These are phyloP conservation scores for Hirtodrosophila cameraria DNA, from an alignment of 2,888 invertebrate genomes.

Conservation along the genomic window DNA sequence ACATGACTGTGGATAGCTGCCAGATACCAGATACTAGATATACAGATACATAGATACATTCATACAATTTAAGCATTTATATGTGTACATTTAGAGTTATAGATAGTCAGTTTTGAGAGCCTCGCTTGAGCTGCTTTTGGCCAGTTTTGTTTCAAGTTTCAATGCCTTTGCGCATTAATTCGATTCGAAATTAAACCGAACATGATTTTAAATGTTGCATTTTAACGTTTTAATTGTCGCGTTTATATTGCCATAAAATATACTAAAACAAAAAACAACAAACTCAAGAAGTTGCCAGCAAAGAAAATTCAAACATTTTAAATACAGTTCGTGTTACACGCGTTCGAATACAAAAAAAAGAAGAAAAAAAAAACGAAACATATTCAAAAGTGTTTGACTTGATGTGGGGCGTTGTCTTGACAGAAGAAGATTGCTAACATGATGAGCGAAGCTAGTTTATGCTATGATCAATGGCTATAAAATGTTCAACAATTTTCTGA, in stretches of 20 bases:
- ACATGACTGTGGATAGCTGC: slow-evolving; percentile 72
- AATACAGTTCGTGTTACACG: slow-evolving; percentile 69
- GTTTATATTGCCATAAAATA: slow-evolving; percentile 77
- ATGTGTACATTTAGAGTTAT: slow-evolving; percentile 33
- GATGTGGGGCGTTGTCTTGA: slow-evolving; percentile 35
- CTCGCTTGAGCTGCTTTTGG: slow-evolving; percentile 30
- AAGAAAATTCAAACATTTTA: slow-evolving; percentile 21
- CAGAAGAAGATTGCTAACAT: slow-evolving; percentile 14
- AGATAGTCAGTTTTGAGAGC: slow-evolving; percentile 33
- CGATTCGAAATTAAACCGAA: slow-evolving; percentile 75
- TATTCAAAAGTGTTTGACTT: slow-evolving; percentile 15
- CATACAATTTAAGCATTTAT: not conserved
- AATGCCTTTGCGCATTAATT: slow-evolving; percentile 60
- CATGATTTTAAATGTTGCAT: slow-evolving; percentile 80
- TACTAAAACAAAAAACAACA: no score
- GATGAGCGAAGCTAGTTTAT: not conserved
- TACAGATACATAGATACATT: slow-evolving; percentile 1
- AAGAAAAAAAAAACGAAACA: not conserved
- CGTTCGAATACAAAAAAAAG: slow-evolving; percentile 20
- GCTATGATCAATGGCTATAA: slow-evolving; percentile 7
- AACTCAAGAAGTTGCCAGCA: slow-evolving; percentile 48
- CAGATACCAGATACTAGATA: slow-evolving; percentile 38
- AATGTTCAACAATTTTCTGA: no score
- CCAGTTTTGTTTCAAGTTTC: slow-evolving; percentile 40
- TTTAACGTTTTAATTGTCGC: slow-evolving; percentile 79